Evolutionary conservation across 64 coral and sea anemone genomes (phyloP).

Genomic region (Astreopora myriophthalma): DNA sequence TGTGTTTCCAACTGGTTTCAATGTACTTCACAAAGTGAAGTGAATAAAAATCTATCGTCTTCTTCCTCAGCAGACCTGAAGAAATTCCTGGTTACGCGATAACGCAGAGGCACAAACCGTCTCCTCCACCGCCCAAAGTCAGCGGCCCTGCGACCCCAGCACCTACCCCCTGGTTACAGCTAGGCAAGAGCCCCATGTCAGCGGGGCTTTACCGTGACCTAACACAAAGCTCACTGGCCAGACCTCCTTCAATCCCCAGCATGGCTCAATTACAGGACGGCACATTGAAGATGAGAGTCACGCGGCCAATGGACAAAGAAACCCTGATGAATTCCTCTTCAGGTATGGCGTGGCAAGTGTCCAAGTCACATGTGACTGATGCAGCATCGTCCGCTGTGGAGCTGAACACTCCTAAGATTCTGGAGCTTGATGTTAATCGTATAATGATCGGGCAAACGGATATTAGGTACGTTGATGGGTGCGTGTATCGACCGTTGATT

Average conservation of each 20-base stretch:
- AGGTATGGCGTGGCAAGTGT: slow-evolving; percentile 24
- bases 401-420: slow-evolving; percentile 56
- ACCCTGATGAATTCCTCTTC: background rate
- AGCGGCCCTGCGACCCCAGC: slow-evolving; percentile 52
- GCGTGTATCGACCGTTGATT: background rate
- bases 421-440: slow-evolving; percentile 88
- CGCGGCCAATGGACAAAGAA: slow-evolving; percentile 46
- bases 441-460: slow-evolving; percentile 86
- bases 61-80: slow-evolving; percentile 38
- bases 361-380: slow-evolving; percentile 61
- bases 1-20: background rate
- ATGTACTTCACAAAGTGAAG: background rate
- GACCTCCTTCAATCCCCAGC: slow-evolving; percentile 57
- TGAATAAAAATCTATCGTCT: background rate
- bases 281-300: slow-evolving; percentile 63
- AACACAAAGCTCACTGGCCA: slow-evolving; percentile 39
- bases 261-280: slow-evolving; percentile 62
- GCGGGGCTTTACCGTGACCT: slow-evolving; percentile 47
- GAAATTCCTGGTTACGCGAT: slow-evolving; percentile 60
- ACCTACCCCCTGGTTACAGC: slow-evolving; percentile 68
- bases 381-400: slow-evolving; percentile 3
- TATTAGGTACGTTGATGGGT: background rate
- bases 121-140: slow-evolving; percentile 22
- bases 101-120: slow-evolving; percentile 61
- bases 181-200: background rate